Evolutionary conservation across 2,113 vertebrate genomes (phyloP).

Genomic region (Hippocampus zosterae): DNA sequence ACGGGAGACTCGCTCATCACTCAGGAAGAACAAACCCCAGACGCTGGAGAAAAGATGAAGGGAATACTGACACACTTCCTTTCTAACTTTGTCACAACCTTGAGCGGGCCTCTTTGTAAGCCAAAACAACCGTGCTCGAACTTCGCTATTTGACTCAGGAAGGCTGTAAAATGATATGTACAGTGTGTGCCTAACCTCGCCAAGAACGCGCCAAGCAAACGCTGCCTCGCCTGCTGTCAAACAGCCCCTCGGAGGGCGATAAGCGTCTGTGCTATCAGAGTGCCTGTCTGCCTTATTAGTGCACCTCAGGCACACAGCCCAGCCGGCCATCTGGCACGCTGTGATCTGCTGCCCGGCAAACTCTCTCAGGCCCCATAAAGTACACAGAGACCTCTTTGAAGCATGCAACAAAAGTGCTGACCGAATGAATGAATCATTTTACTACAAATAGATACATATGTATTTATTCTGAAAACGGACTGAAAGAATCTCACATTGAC

Average conservation of each 20-base stretch:
- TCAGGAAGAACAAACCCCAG: conserved; percentile 82
- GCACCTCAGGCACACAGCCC: conserved; percentile 83
- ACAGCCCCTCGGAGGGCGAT: conserved; percentile 86
- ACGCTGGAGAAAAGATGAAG: conserved; percentile 38
- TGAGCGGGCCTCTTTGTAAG: conserved; percentile 13
- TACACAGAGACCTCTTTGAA: conserved; percentile 39
- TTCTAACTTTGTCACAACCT: conserved; percentile 49
- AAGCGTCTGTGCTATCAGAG: conserved; percentile 84
- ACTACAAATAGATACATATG: conserved; percentile 8
- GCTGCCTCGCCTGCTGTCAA: conserved; percentile 76
- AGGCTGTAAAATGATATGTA: conserved; percentile 40
- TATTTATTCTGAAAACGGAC: conserved; percentile 13
- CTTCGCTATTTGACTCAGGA: conserved; percentile 21
- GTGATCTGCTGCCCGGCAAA: conserved; percentile 75
- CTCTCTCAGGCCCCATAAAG: conserved; percentile 79
- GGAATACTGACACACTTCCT: conserved; percentile 39
- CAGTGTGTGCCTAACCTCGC: conserved; percentile 45
- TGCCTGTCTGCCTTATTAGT: conserved; percentile 88
- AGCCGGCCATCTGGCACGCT: conserved; percentile 92
- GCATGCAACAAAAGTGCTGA: conserved; percentile 52
- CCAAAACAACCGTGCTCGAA: conserved; percentile 16
- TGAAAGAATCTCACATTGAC: conserved; percentile 9
- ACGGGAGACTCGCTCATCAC: conserved; percentile 89
- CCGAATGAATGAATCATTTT: conserved; percentile 34
- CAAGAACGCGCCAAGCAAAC: conserved; percentile 28